Evolutionary conservation across 2,113 vertebrate species (phyloP).

Genomic region (Callithrix jacchus): DNA sequence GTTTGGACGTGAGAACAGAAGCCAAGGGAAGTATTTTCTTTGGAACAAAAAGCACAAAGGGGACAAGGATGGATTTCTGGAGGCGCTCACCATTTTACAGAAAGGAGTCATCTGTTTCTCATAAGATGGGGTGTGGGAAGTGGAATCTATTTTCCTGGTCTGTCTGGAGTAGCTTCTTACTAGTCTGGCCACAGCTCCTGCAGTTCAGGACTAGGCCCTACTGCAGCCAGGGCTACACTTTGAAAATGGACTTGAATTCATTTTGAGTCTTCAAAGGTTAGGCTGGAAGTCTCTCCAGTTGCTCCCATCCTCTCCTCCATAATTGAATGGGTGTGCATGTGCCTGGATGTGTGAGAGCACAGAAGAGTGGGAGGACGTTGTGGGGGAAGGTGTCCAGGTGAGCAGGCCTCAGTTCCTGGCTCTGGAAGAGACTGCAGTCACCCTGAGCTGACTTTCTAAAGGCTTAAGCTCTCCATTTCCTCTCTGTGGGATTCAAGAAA

Average conservation of each 20-base stretch:
- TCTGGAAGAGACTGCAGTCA: neutral
- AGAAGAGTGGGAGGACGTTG: no score
- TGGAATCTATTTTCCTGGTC: neutral
- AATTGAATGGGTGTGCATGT: rapidly evolving
- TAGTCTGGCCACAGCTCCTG: neutral
- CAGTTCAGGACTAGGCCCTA: neutral
- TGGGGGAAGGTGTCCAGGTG: neutral
- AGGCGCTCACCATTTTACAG: neutral
- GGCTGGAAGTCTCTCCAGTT: neutral
- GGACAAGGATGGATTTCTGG: conserved; percentile 35
- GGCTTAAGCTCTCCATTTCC: neutral
- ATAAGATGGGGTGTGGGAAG: neutral
- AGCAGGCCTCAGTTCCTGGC: neutral
- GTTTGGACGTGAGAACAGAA: conserved; percentile 10
- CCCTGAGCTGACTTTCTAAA: neutral
- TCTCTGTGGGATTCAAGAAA: neutral
- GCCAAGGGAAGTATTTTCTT: conserved; percentile 66
- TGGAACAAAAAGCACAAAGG: conserved; percentile 44
- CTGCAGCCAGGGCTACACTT: neutral
- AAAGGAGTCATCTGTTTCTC: conserved; percentile 62
- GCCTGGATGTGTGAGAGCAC: neutral
- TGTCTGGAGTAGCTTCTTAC: neutral
- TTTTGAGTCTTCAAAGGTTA: neutral
- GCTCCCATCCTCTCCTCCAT: no score
- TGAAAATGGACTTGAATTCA: neutral